Evolutionary conservation across 2,797 vertebrate genomes (phyloP), one percentile per base, ranked within the genome.

Genomic region (Nannoperca australis): DNA sequence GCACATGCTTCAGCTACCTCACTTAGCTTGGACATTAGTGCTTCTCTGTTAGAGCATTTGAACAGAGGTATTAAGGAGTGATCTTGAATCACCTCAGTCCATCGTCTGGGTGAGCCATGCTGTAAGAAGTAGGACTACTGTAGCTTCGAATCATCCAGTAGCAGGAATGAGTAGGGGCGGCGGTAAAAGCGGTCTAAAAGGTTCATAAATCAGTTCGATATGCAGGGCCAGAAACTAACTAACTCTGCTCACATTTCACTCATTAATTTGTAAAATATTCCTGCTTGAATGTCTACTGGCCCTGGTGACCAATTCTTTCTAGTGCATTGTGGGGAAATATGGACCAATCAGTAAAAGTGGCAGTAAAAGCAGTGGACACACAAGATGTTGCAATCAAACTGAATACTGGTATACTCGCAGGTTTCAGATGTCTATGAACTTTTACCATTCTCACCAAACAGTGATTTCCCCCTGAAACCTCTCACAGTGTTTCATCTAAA

Each of bases 1-100:
- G 49, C 73, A 84, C 78, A 78, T 65, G 71, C 82, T 85, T 84
- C 70, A 60, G 38, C 56, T 63, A 40, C 59, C 61, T 71, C 70
- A 45, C 62, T 64, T 20, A 2, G 14, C 54, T 34, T 5, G 18
- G 32, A 74, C 68, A 74, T 38, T 27, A 42, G 15, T 38, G n/a
- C 47, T 69, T 9, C 13, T 11, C 36, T 13, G 4, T 17, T 27
- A 36, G 6, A 15, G 20, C 27, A 58, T 66, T 60, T 78, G 0
- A 69, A 44, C 11, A 50, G 12, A 17, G 1, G 4, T 34, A 11
- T 30, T 24, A 51, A 27, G 15, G 6, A 22, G 24, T 50, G 4
- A 1, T 20, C 42, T 56, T 67, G 40, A 58, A 50, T 44, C 32
- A 38, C 36, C 20, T 11, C 8, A 49, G 9, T 70, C 18, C 1